phyloP scores from a whole-genome alignment of 1,140 invertebrate species.

The Sycophila sp. region DNA sequence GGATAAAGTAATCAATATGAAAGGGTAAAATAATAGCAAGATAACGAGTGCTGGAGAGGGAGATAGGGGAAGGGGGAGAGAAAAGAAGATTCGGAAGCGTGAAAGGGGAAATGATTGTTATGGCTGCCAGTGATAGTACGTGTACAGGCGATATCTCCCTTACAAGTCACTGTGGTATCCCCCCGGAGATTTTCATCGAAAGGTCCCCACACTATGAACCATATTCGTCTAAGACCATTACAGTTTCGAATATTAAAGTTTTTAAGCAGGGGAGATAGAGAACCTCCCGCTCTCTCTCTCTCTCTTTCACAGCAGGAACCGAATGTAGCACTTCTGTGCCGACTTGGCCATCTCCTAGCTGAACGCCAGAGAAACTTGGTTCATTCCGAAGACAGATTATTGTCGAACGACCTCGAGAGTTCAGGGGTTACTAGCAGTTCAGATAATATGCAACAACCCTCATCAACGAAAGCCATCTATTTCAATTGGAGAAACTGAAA shows the following conservation, averaged over 20 bases:
- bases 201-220: background rate
- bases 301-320: too few species aligned
- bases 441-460: constrained; percentile 46
- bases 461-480: constrained; percentile 45
- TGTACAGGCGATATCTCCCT: background rate
- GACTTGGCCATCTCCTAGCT: too few species aligned
- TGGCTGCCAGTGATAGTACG: background rate
- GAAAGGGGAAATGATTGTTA: background rate
- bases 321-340: too few species aligned
- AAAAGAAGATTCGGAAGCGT: background rate
- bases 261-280: background rate
- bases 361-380: background rate
- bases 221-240: background rate
- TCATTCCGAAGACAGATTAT: constrained; percentile 29
- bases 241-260: constrained; percentile 1
- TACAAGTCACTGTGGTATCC: background rate
- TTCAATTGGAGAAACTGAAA: constrained; percentile 42
- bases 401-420: constrained; percentile 43
- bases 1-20: constrained; percentile 7
- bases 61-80: background rate
- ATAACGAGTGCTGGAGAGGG: background rate
- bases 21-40: background rate
- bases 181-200: constrained; percentile 20
- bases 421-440: constrained; percentile 39
- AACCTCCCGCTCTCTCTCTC: background rate